These are phyloP conservation scores for Microplitis demolitor DNA, from an alignment of 1,140 invertebrate genomes.

Conservation along the genomic window DNA sequence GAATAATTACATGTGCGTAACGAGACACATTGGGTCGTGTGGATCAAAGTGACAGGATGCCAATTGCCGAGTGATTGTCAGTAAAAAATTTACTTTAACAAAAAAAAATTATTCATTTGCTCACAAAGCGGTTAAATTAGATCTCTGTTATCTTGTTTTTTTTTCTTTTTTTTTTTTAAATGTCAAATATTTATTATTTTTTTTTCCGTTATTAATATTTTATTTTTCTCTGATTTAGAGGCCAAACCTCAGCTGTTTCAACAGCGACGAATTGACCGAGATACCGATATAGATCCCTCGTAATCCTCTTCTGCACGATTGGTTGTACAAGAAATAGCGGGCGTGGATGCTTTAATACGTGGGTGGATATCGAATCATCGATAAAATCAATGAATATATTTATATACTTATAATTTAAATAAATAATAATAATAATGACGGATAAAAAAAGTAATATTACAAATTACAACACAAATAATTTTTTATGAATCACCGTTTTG, in stretches of 20 bases:
- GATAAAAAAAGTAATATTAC: no score
- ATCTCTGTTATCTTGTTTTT: no score
- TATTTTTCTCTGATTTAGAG: slow-evolving; percentile 3
- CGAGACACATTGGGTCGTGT: not conserved
- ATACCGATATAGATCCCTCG: slow-evolving; percentile 24
- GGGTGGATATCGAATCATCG: not conserved
- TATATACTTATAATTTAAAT: no score
- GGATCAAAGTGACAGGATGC: slow-evolving; percentile 6
- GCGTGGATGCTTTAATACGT: not conserved
- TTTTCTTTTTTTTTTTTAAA: not conserved
- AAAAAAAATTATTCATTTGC: not conserved
- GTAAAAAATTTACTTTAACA: not conserved
- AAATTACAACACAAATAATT: not conserved
- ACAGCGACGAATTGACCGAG: slow-evolving; percentile 18
- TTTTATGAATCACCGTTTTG: not conserved
- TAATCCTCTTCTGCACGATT: slow-evolving; percentile 1
- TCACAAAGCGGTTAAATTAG: no score
- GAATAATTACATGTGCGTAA: slow-evolving; percentile 23
- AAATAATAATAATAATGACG: no score
- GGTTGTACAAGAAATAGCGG: not conserved
- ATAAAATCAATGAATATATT: no score
- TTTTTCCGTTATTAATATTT: not conserved
- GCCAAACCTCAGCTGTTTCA: slow-evolving; percentile 20
- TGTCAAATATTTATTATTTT: not conserved
- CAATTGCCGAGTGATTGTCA: not conserved